These are phyloP conservation scores for Cynaeus angustus DNA, from an alignment of 2,888 invertebrate species.

Conservation along the genomic window DNA sequence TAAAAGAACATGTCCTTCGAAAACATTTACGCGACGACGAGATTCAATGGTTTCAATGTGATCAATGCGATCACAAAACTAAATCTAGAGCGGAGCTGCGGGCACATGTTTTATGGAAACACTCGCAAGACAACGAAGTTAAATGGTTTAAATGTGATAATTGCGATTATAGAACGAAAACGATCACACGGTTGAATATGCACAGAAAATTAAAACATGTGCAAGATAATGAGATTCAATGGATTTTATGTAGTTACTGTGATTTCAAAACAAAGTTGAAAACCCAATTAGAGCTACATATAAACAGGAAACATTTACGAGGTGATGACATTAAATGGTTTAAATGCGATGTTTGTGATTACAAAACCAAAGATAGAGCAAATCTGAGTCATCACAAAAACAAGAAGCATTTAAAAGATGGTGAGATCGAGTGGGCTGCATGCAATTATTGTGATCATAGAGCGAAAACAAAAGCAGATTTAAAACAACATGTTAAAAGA, in stretches of 20 bases:
- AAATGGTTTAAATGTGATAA: slow-evolving; percentile 10
- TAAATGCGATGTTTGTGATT: not conserved
- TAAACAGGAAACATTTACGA: not conserved
- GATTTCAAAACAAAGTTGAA: not conserved
- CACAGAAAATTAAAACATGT: not conserved
- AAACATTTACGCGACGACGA: not conserved
- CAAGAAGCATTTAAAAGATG: not conserved
- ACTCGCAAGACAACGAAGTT: not conserved
- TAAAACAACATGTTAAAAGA: not conserved
- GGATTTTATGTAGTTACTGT: not conserved
- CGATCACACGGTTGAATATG: not conserved
- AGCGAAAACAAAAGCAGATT: not conserved
- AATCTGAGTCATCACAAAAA: not conserved
- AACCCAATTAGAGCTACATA: not conserved
- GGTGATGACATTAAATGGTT: not conserved
- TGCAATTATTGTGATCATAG: not conserved
- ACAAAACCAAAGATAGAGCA: not conserved
- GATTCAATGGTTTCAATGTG: slow-evolving; percentile 9
- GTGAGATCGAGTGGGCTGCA: not conserved
- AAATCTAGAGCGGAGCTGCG: not conserved
- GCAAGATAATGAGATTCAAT: not conserved
- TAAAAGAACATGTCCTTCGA: not conserved
- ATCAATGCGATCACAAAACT: slow-evolving; percentile 2
- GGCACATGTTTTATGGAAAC: not conserved
- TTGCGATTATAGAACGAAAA: not conserved